phyloP scores from a whole-genome alignment of 2,888 invertebrate genomes.

The Halictus ligatus region DNA sequence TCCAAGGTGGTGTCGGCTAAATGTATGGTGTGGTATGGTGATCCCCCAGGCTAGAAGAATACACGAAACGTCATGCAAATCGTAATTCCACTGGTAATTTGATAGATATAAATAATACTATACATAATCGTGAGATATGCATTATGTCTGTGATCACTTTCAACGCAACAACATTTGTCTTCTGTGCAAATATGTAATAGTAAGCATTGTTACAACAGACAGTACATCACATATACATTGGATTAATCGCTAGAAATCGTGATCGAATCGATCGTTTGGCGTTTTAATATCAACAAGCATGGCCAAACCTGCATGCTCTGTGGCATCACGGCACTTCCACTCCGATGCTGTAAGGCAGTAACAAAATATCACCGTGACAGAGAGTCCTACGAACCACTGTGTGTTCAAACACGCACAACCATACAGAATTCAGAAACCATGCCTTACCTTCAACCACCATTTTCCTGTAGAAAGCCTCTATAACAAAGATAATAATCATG shows the following conservation, averaged over 20 bases:
- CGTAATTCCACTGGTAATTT: background rate
- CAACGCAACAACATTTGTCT: conserved; percentile 55
- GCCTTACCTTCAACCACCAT: conserved; percentile 88
- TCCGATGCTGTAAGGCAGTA: conserved; percentile 63
- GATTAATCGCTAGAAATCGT: conserved; percentile 46
- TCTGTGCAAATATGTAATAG: conserved; percentile 41
- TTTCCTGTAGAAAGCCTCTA: conserved; percentile 88
- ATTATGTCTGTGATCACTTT: conserved; percentile 55
- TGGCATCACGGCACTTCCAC: conserved; percentile 60
- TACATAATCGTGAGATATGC: conserved; percentile 29
- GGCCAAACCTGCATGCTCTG: conserved; percentile 62
- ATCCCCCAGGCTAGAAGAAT: conserved; percentile 88
- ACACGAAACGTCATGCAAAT: conserved; percentile 14
- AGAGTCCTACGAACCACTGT: conserved; percentile 77
- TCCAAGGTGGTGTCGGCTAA: conserved; percentile 92
- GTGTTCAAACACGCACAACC: conserved; percentile 53
- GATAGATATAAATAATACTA: conserved; percentile 13
- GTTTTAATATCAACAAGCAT: conserved; percentile 46
- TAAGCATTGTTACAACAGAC: conserved; percentile 43
- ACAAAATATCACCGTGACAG: conserved; percentile 67
- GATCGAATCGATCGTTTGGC: conserved; percentile 31
- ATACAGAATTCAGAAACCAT: conserved; percentile 67
- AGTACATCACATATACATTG: conserved; percentile 61
- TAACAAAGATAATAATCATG: conserved; percentile 81
- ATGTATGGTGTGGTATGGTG: conserved; percentile 95